Evolutionary conservation across 2,797 vertebrate genomes (phyloP), one percentile per base, ranked within the genome.

Genomic region (Stomatorhinus walkeri): DNA sequence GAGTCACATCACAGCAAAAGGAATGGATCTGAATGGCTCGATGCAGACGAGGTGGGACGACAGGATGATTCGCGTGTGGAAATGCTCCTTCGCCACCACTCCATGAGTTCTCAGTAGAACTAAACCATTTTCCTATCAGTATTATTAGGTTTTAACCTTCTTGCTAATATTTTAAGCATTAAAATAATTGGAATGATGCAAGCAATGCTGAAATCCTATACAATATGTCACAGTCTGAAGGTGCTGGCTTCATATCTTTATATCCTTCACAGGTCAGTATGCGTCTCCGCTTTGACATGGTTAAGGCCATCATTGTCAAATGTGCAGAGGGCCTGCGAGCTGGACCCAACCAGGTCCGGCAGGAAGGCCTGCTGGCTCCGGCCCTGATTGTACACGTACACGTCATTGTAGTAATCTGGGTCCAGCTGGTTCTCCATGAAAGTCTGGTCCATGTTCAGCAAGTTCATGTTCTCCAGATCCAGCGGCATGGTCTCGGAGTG

Each of bases 391-490:
- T 79, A 36, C 19, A 96, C 95, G 89, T 94, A 94, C 40, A 93
- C 7, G 88, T 96, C 96, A 6, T 89, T 93, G 88, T 92, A 94
- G 49, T 93, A 91, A 14, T 93, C 54, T 87, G 95, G 91, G 92
- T 95, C 94, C 90, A 91, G 92, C 1, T 28, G 1, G 43, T 40
- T 40, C 32, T 56, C 88, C 1, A 90, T 88, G 28, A 91, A 90
- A 91, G 93, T 94, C 59, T 84, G 43, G 3, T 96, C 94, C 90
- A 91, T 19, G 90, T 61, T 90, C 28, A 88, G 79, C 2, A 85
- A 83, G 81, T 22, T 0, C 43, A 64, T 91, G 64, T 56, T 2
- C 2, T 12, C 87, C 24, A 28, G 89, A 9, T 92, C 93, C 16
- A 91, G 88, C 61, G 68, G 32, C 19, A 54, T 14, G 8, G 52